phyloP scores from a whole-genome alignment of 2,797 vertebrate genomes.

The Psittacula derbiana region DNA sequence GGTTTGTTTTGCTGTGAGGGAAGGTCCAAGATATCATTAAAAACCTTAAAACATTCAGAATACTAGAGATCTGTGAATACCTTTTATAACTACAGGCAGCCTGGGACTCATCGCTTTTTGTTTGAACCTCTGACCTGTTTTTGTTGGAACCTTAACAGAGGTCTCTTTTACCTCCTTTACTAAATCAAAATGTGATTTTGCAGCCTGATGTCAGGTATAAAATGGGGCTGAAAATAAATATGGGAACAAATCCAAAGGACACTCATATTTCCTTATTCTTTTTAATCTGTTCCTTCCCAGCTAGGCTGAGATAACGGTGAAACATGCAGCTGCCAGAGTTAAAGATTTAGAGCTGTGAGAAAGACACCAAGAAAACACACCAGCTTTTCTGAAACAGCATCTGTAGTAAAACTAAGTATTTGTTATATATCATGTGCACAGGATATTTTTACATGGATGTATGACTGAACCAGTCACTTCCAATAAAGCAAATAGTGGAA shows the following conservation, averaged over 20 bases:
- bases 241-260: slow-evolving; percentile 25
- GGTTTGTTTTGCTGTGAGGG: neutral
- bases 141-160: neutral
- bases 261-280: slow-evolving; percentile 6
- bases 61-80: neutral
- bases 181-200: neutral
- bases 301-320: neutral
- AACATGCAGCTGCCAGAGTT: neutral
- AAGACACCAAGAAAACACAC: neutral
- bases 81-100: neutral
- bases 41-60: neutral
- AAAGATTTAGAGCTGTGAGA: slow-evolving; percentile 25
- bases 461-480: neutral
- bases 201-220: neutral
- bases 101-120: neutral
- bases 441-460: neutral
- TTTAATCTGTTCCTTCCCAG: neutral
- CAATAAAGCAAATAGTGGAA: neutral
- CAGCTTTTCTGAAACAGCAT: neutral
- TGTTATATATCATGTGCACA: neutral
- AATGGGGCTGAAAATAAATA: neutral
- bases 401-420: neutral
- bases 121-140: neutral
- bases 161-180: neutral
- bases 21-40: neutral